Percentiles rank a stretch among this genome's conserved stretches.
Evolutionary conservation across 2,797 vertebrate species (phyloP).

Genomic region (Philypnodon macrostomus): DNA sequence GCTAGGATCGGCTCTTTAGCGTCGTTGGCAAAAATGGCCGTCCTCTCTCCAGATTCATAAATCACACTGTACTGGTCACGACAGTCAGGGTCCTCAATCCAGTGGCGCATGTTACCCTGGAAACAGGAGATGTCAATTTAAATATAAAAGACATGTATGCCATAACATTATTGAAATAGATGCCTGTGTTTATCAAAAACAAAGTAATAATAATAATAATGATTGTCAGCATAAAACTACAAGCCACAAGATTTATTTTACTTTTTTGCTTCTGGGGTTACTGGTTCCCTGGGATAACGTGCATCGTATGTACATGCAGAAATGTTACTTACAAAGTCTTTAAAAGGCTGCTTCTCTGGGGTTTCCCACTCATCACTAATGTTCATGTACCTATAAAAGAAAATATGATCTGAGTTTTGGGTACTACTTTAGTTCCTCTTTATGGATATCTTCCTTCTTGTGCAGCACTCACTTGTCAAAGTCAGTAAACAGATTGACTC

Average conservation of each 20-base stretch:
- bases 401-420: not conserved
- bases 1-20: slow-evolving; percentile 88
- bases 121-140: not conserved
- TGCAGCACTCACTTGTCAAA: slow-evolving; percentile 93
- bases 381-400: slow-evolving; percentile 87
- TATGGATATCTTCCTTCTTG: too few relatives aligned
- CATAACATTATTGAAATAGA: too few relatives aligned
- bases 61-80: slow-evolving; percentile 98
- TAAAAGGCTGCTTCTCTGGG: slow-evolving; percentile 96
- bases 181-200: too few relatives aligned
- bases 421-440: too few relatives aligned
- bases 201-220: too few relatives aligned
- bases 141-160: too few relatives aligned
- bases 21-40: slow-evolving; percentile 93
- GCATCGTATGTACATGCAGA: too few relatives aligned
- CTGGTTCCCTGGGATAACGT: too few relatives aligned
- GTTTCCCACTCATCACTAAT: slow-evolving; percentile 97
- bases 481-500: slow-evolving; percentile 96
- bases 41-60: slow-evolving; percentile 95
- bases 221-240: too few relatives aligned
- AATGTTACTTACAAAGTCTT: slow-evolving; percentile 88
- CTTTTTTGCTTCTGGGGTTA: too few relatives aligned
- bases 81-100: slow-evolving; percentile 95
- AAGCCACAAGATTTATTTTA: too few relatives aligned
- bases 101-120: slow-evolving; percentile 95